Evolutionary conservation across 2,888 invertebrate species (phyloP).

Genomic region (Ornithoptera priamus): DNA sequence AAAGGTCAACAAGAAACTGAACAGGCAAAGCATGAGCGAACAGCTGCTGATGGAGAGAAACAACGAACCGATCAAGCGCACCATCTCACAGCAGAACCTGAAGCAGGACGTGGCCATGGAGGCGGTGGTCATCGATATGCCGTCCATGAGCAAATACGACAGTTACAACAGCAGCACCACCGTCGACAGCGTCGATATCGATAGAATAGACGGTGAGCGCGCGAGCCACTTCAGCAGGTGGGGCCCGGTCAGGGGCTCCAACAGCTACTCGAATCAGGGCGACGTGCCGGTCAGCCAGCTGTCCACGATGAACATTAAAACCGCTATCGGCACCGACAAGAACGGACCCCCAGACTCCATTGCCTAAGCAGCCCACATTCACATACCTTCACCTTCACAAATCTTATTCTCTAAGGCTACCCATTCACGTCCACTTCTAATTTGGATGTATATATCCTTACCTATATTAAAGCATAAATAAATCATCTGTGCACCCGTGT

Average conservation of each 20-base stretch:
- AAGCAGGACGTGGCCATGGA: constrained; percentile 68
- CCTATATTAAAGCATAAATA: too few species aligned
- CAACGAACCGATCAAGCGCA: constrained; percentile 50
- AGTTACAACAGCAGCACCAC: constrained; percentile 48
- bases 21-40: constrained; percentile 63
- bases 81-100: constrained; percentile 65
- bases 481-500: too few species aligned
- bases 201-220: constrained; percentile 38
- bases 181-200: constrained; percentile 43
- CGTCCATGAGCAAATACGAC: constrained; percentile 52
- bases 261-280: constrained; percentile 62
- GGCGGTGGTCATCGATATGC: constrained; percentile 68
- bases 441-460: too few species aligned
- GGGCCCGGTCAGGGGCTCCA: constrained; percentile 76
- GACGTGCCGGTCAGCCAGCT: constrained; percentile 64
- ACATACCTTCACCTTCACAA: not conserved
- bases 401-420: too few species aligned
- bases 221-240: constrained; percentile 61
- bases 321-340: constrained; percentile 46
- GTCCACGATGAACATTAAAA: constrained; percentile 63
- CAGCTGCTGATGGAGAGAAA: constrained; percentile 44
- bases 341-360: constrained; percentile 51
- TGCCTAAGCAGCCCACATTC: constrained; percentile 38
- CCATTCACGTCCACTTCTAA: too few species aligned
- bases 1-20: constrained; percentile 42